These are phyloP conservation scores for Pyxicephalus adspersus DNA, from an alignment of 2,113 vertebrate species.

Conservation along the genomic window DNA sequence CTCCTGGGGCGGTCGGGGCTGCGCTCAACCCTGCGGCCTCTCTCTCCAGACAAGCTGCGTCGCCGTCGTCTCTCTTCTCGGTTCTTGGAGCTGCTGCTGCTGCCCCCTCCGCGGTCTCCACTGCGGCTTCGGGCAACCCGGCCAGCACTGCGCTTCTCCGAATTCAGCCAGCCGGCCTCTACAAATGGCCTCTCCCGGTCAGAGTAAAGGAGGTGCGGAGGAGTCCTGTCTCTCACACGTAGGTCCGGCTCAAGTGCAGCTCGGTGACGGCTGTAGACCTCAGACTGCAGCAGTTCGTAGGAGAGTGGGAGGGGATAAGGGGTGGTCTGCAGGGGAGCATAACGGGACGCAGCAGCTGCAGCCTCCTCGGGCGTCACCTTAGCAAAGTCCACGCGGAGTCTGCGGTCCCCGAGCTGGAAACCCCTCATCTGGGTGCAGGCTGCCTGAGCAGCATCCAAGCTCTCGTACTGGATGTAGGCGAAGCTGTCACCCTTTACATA, in stretches of 20 bases:
- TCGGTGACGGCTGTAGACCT: conserved; percentile 84
- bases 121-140: conserved; percentile 85
- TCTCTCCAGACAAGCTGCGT: conserved; percentile 82
- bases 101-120: conserved; percentile 86
- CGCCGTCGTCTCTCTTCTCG: conserved; percentile 85
- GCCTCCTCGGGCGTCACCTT: conserved; percentile 85
- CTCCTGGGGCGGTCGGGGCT: conserved; percentile 85
- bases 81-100: conserved; percentile 71
- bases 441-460: conserved; percentile 91
- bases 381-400: conserved; percentile 94
- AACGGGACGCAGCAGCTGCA: conserved; percentile 60
- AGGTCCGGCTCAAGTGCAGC: conserved; percentile 89
- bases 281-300: conserved; percentile 82
- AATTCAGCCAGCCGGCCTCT: conserved; percentile 85
- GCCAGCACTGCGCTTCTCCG: conserved; percentile 83
- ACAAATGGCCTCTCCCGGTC: conserved; percentile 83
- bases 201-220: conserved; percentile 80
- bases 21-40: conserved; percentile 71
- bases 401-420: conserved; percentile 87
- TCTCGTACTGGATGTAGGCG: conserved; percentile 97
- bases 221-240: conserved; percentile 84
- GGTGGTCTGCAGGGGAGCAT: conserved; percentile 80
- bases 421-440: conserved; percentile 96
- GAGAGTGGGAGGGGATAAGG: conserved; percentile 80
- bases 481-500: conserved; percentile 96